phyloP scores from a whole-genome alignment of 2,113 vertebrate species.

The Pandion haliaetus region DNA sequence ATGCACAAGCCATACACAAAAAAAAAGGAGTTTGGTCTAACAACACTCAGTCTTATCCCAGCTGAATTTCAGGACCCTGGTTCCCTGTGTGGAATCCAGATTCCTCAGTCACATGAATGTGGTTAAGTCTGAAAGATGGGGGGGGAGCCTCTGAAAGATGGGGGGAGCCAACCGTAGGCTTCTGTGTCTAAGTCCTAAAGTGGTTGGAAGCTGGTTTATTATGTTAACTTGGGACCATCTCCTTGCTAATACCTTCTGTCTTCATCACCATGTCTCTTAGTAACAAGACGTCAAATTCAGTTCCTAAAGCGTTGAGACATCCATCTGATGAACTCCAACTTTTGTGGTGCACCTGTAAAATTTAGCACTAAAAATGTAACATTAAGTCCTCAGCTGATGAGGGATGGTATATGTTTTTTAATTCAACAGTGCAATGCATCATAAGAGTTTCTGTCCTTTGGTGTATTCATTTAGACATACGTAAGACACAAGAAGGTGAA shows the following conservation, averaged over 20 bases:
- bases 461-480: not conserved
- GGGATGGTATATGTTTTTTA: not conserved
- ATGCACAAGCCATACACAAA: not conserved
- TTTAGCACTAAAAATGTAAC: not conserved
- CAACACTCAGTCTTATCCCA: not conserved
- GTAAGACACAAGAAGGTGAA: not conserved
- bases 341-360: not conserved
- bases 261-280: not conserved
- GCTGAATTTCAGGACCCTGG: not conserved
- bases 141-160: too few species aligned
- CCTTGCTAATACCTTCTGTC: not conserved
- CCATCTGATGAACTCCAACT: not conserved
- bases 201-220: not conserved
- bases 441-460: not conserved
- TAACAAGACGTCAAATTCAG: not conserved
- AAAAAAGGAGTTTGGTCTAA: not conserved
- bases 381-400: not conserved
- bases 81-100: not conserved
- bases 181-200: not conserved
- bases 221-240: not conserved
- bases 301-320: not conserved
- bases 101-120: not conserved
- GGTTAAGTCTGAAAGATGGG: not conserved
- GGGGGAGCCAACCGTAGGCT: rapidly evolving
- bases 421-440: not conserved